These are phyloP conservation scores for Euthynnus affinis DNA, from an alignment of 2,797 vertebrate genomes.

Conservation along the genomic window DNA sequence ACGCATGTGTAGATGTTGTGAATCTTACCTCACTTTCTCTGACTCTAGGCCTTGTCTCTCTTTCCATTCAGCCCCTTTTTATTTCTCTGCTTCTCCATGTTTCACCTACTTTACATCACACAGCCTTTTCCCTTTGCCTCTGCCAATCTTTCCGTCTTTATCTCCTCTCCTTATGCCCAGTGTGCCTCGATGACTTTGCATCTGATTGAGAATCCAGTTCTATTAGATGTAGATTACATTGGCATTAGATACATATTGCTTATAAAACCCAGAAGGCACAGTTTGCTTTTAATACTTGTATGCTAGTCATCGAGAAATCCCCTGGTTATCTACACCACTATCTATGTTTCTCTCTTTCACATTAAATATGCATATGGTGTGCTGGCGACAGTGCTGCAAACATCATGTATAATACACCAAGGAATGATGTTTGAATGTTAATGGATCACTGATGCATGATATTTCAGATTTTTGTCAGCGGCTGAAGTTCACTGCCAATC, in stretches of 20 bases:
- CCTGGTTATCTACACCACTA: slow-evolving; percentile 1
- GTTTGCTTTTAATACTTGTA: slow-evolving; percentile 22
- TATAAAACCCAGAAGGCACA: slow-evolving; percentile 47
- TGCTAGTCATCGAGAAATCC: slow-evolving; percentile 13
- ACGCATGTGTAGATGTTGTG: background rate
- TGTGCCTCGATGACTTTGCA: slow-evolving; percentile 56
- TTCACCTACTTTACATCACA: slow-evolving; percentile 57
- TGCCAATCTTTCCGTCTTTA: slow-evolving; percentile 17
- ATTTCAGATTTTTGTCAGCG: background rate
- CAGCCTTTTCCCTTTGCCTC: slow-evolving; percentile 6
- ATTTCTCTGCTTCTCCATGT: slow-evolving; percentile 16
- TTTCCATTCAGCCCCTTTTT: background rate
- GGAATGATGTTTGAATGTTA: slow-evolving; percentile 8
- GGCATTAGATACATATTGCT: slow-evolving; percentile 61
- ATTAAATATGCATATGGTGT: background rate
- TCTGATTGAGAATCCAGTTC: slow-evolving; percentile 59
- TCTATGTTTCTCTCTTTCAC: slow-evolving; percentile 14
- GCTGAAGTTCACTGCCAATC: background rate
- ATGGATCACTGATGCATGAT: background rate
- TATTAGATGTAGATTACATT: slow-evolving; percentile 61
- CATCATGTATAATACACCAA: background rate
- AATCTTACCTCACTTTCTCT: slow-evolving; percentile 37
- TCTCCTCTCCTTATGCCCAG: slow-evolving; percentile 28
- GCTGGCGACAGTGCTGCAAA: slow-evolving; percentile 21
- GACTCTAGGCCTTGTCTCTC: slow-evolving; percentile 12